Evolutionary conservation across 1,140 invertebrate genomes (phyloP).

Genomic region (Sitophilus oryzae): DNA sequence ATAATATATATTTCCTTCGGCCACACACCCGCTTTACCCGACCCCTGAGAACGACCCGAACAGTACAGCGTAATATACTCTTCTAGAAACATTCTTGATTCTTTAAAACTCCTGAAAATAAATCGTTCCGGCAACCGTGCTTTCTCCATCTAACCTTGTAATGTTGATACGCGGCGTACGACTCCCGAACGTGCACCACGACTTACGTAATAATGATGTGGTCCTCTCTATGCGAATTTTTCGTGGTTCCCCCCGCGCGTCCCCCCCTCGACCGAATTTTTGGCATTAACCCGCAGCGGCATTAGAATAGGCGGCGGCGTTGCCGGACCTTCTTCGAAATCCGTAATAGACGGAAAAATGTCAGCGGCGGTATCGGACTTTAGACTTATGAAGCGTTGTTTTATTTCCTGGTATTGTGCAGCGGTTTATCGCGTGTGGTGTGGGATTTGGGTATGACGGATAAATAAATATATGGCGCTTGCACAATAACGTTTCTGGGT

Average conservation of each 20-base stretch:
- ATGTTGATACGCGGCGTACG: slow-evolving; percentile 25
- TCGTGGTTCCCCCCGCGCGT: slow-evolving; percentile 16
- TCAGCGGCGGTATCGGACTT: neutral
- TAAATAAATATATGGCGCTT: no score
- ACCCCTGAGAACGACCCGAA: no score
- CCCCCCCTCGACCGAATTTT: slow-evolving; percentile 18
- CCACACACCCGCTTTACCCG: no score
- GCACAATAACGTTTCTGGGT: no score
- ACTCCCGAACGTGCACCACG: slow-evolving; percentile 29
- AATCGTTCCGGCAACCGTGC: no score
- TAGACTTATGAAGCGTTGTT: no score
- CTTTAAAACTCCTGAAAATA: no score
- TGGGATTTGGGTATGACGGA: neutral
- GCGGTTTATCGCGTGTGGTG: no score
- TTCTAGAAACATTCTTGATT: no score
- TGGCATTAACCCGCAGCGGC: slow-evolving; percentile 21
- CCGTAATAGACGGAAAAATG: neutral
- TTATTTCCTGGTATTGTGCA: no score
- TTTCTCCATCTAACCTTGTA: slow-evolving; percentile 26
- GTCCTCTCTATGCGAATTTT: slow-evolving; percentile 26
- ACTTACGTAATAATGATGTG: slow-evolving; percentile 30
- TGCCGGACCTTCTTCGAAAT: slow-evolving; percentile 3
- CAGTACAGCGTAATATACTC: no score
- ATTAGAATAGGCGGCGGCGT: slow-evolving; percentile 18
- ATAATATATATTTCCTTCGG: no score